Conservation (phyloP, 1,140 invertebrate genomes). For the Musca vetustissima region DNA sequence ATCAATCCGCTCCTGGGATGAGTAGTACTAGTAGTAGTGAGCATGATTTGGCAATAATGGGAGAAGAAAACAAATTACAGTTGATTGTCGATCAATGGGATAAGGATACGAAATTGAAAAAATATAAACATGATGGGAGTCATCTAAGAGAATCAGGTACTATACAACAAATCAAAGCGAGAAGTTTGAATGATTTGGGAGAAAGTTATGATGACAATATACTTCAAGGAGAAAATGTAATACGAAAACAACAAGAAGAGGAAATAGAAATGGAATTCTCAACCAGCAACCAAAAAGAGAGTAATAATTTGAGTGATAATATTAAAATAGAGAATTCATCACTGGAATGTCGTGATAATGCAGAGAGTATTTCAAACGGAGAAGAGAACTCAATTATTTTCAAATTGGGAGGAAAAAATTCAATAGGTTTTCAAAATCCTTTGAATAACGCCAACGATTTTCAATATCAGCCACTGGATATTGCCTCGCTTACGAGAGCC, state of each 20-base stretch:
- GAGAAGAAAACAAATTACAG: background rate
- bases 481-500: background rate
- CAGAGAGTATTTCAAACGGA: no score
- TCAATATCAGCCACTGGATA: background rate
- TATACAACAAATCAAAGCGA: no score
- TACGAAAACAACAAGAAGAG: no score
- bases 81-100: background rate
- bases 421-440: background rate
- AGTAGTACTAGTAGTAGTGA: background rate
- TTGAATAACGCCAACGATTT: background rate
- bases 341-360: no score
- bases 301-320: no score
- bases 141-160: background rate
- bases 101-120: background rate
- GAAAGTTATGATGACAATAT: no score
- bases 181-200: no score
- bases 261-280: no score
- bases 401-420: background rate
- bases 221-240: no score
- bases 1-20: background rate
- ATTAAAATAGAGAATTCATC: no score
- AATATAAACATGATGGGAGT: background rate
- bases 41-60: background rate
- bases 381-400: background rate
- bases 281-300: no score